These are phyloP conservation scores for Oceanodroma leucorhoa DNA, from an alignment of 2,797 vertebrate species.

Conservation along the genomic window DNA sequence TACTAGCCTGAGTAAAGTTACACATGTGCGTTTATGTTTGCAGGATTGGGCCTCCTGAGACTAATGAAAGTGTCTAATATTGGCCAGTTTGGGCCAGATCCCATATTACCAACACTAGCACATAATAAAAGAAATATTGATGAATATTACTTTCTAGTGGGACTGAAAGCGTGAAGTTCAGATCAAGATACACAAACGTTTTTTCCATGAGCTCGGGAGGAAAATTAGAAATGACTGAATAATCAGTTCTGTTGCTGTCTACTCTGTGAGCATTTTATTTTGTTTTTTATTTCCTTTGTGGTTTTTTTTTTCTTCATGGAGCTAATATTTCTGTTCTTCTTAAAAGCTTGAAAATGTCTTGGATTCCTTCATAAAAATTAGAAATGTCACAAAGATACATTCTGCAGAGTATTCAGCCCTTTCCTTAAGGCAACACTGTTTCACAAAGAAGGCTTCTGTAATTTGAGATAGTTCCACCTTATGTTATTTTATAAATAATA, in stretches of 20 bases:
- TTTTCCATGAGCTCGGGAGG: background rate
- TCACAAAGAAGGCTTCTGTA: slow-evolving; percentile 22
- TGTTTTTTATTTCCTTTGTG: background rate
- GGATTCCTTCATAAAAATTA: background rate
- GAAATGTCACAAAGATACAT: background rate
- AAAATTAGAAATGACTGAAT: background rate
- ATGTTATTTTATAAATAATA: slow-evolving; percentile 42
- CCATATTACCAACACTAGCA: background rate
- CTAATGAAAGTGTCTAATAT: background rate
- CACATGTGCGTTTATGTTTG: background rate
- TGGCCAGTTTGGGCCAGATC: background rate
- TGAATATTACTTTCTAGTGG: slow-evolving; percentile 11
- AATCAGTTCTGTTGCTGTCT: background rate
- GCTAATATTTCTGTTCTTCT: background rate
- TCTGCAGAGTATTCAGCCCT: background rate
- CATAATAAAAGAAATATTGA: slow-evolving; percentile 45
- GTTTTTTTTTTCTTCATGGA: background rate
- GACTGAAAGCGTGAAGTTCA: background rate
- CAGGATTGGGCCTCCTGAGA: background rate
- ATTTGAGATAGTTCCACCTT: slow-evolving; percentile 37
- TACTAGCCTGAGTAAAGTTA: background rate
- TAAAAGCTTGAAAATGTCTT: background rate
- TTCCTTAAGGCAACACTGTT: background rate
- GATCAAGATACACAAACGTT: background rate
- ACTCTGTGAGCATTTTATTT: background rate